Conservation (phyloP, 1,140 invertebrate species). For the Neuroterus valhalla region DNA sequence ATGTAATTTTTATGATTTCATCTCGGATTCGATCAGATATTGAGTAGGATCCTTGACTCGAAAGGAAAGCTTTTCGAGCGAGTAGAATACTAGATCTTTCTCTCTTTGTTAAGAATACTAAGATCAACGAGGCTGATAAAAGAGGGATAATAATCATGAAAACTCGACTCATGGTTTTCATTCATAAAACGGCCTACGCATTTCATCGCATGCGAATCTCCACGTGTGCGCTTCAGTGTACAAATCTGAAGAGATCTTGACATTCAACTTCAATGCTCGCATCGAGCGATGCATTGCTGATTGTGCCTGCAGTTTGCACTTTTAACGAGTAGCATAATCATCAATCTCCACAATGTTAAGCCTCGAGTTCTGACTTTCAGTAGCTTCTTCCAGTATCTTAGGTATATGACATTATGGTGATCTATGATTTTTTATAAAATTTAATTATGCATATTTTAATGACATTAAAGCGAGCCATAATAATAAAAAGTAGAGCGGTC, state of each 20-base stretch:
- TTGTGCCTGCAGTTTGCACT: constrained; percentile 28
- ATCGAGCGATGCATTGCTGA: constrained; percentile 20
- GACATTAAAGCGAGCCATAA: too few species aligned
- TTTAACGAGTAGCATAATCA: constrained; percentile 25
- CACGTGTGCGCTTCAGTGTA: constrained; percentile 14
- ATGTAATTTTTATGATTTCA: too few species aligned
- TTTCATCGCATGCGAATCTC: constrained; percentile 27
- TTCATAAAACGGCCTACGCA: constrained; percentile 27
- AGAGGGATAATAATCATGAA: not conserved
- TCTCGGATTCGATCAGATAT: too few species aligned
- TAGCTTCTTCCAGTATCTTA: too few species aligned
- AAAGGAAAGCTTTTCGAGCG: too few species aligned
- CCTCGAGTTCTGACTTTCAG: too few species aligned
- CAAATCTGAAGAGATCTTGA: constrained; percentile 16
- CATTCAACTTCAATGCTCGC: constrained; percentile 26
- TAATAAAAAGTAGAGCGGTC: too few species aligned
- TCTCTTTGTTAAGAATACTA: not conserved
- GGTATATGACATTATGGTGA: too few species aligned
- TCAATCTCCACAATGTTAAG: not conserved
- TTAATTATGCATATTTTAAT: too few species aligned
- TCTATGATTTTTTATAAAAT: too few species aligned
- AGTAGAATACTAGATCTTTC: too few species aligned
- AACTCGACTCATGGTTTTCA: constrained; percentile 5
- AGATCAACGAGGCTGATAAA: not conserved
- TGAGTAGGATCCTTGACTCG: too few species aligned